A percentile compares a stretch with the other conserved stretches of the same genome.
These are phyloP conservation scores for Dicrurus megarhynchus DNA, from an alignment of 2,113 vertebrate genomes.

Conservation along the genomic window DNA sequence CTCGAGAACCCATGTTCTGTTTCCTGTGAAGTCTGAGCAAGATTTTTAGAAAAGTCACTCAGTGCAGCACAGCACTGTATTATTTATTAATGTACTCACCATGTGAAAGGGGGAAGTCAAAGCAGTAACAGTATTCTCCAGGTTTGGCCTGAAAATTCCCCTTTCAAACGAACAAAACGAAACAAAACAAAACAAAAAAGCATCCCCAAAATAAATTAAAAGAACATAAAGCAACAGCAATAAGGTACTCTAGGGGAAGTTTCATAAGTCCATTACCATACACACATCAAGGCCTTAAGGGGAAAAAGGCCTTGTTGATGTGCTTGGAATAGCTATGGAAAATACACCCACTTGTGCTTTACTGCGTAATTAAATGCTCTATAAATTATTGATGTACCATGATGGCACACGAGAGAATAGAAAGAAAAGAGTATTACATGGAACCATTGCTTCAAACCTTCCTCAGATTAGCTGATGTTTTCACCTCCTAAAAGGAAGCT, in stretches of 20 bases:
- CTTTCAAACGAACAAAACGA: not conserved
- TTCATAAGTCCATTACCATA: not conserved
- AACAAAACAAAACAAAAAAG: not conserved
- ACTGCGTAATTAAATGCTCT: conserved; percentile 34
- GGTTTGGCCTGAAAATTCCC: not conserved
- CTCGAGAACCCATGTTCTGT: not conserved
- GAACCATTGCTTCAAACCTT: not conserved
- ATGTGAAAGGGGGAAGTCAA: not conserved
- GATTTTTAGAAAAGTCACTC: not conserved
- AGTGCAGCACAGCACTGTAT: not conserved
- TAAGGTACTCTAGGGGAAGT: not conserved
- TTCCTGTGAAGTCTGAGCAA: not conserved
- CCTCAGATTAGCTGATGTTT: not conserved
- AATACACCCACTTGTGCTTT: not conserved
- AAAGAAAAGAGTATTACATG: not conserved
- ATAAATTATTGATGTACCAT: not conserved
- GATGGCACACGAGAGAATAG: not conserved
- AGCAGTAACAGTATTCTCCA: not conserved
- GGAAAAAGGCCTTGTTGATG: not conserved
- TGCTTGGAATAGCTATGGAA: not conserved
- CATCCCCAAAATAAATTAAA: not conserved
- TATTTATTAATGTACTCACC: not conserved
- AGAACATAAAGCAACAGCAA: not conserved
- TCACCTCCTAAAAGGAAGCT: not conserved
- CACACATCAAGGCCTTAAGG: not conserved